These are phyloP conservation scores for Charanyca ferruginea DNA, from an alignment of 2,888 invertebrate species.

Conservation along the genomic window DNA sequence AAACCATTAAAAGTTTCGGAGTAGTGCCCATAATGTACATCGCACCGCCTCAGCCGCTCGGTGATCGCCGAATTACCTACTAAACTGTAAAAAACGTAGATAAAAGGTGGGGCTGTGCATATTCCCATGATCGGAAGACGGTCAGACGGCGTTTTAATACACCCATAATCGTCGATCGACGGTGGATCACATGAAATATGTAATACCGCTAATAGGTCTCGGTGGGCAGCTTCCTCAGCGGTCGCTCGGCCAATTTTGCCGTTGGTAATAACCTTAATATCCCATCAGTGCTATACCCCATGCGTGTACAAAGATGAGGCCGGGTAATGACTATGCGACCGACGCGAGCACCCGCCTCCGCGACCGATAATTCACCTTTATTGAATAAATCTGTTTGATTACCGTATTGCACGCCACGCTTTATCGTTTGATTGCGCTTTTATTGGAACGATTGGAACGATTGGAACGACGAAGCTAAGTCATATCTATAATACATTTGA, in stretches of 20 bases:
- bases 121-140: constrained; percentile 88
- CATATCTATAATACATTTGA: constrained; percentile 11
- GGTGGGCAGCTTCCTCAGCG: constrained; percentile 90
- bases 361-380: constrained; percentile 77
- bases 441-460: constrained; percentile 41
- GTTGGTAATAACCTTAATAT: constrained; percentile 89
- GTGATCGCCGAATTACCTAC: constrained; percentile 87
- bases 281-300: constrained; percentile 85
- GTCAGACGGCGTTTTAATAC: constrained; percentile 86
- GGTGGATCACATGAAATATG: constrained; percentile 88
- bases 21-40: constrained; percentile 82
- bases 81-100: constrained; percentile 89
- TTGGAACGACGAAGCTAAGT: background rate
- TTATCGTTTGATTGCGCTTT: constrained; percentile 46
- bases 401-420: constrained; percentile 54
- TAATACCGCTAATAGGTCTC: constrained; percentile 89
- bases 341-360: constrained; percentile 71
- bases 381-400: constrained; percentile 76
- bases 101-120: constrained; percentile 81
- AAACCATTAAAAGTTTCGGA: constrained; percentile 79
- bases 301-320: constrained; percentile 87
- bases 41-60: constrained; percentile 68
- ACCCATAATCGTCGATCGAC: constrained; percentile 88
- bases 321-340: constrained; percentile 82
- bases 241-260: constrained; percentile 88